Evolutionary conservation across 1,140 invertebrate species (phyloP).

Genomic region (Ips typographus): DNA sequence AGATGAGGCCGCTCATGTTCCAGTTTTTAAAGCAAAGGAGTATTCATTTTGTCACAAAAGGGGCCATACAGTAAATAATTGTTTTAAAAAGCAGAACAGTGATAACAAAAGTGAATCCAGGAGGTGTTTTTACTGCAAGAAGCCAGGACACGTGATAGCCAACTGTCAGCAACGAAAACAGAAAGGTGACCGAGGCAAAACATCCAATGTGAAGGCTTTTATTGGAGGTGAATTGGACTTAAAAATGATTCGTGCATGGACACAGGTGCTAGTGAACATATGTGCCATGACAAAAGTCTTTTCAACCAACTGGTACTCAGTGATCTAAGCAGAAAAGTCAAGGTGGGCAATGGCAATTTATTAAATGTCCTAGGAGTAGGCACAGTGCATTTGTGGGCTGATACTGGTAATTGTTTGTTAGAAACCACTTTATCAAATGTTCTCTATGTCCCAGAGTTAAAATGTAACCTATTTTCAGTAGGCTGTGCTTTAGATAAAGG

Average conservation of each 20-base stretch:
- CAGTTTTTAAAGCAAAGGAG: too few species aligned
- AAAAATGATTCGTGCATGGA: too few species aligned
- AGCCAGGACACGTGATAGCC: background rate
- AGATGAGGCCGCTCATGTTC: background rate
- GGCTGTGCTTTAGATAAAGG: background rate
- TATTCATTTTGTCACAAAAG: background rate
- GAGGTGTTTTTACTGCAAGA: slow-evolving; percentile 10
- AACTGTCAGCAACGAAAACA: background rate
- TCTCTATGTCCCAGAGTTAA: background rate
- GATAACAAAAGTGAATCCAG: background rate
- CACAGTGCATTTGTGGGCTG: too few species aligned
- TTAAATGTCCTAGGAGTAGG: too few species aligned
- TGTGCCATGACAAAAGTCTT: background rate
- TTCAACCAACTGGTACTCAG: background rate
- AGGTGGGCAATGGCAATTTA: slow-evolving; percentile 6
- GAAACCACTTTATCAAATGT: slow-evolving; percentile 4
- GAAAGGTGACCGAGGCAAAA: background rate
- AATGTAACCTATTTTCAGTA: background rate
- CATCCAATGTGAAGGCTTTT: background rate
- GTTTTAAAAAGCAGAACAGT: slow-evolving; percentile 3
- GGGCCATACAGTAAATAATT: slow-evolving; percentile 2
- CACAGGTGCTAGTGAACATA: background rate
- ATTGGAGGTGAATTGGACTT: background rate
- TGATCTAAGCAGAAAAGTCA: background rate
- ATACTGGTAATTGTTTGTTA: slow-evolving; percentile 1